Percentiles rank a stretch among this genome's conserved stretches.
These are phyloP conservation scores for Pristionchus pacificus DNA, from an alignment of 1,140 invertebrate genomes.

Conservation along the genomic window DNA sequence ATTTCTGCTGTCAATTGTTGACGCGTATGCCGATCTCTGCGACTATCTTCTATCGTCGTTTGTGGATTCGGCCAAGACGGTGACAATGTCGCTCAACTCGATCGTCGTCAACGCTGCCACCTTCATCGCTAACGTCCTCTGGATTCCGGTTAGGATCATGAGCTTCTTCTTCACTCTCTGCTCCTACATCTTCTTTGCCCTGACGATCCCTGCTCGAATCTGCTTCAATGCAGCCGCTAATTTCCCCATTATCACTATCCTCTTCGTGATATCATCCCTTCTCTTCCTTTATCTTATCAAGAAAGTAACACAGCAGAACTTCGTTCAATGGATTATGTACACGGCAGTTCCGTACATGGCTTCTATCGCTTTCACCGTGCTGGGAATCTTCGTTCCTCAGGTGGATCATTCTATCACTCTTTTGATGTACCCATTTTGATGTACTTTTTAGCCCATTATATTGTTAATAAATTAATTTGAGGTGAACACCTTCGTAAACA, in stretches of 20 bases:
- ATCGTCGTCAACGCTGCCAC: not conserved
- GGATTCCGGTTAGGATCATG: not conserved
- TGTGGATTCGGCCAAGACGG: not conserved
- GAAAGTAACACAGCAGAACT: not conserved
- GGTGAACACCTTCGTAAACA: not conserved
- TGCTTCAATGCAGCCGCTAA: not conserved
- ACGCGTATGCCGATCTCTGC: not conserved
- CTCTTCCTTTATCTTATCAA: not conserved
- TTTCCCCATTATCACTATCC: not conserved
- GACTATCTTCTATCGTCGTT: not conserved
- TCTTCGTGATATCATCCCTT: not conserved
- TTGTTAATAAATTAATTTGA: not conserved
- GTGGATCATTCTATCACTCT: not conserved
- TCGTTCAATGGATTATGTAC: not conserved
- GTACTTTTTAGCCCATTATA: not conserved
- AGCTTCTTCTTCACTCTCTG: not conserved
- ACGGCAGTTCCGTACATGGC: not conserved
- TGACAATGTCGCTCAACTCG: not conserved
- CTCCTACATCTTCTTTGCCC: not conserved
- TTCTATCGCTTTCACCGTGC: not conserved
- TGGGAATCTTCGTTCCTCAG: not conserved
- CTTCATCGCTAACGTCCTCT: not conserved
- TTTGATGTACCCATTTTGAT: not conserved
- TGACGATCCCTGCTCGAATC: not conserved
- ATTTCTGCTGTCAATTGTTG: not conserved